Base-by-base conservation (phyloP, 2,797 vertebrate genomes). In the Neosalanx taihuensis region DNA sequence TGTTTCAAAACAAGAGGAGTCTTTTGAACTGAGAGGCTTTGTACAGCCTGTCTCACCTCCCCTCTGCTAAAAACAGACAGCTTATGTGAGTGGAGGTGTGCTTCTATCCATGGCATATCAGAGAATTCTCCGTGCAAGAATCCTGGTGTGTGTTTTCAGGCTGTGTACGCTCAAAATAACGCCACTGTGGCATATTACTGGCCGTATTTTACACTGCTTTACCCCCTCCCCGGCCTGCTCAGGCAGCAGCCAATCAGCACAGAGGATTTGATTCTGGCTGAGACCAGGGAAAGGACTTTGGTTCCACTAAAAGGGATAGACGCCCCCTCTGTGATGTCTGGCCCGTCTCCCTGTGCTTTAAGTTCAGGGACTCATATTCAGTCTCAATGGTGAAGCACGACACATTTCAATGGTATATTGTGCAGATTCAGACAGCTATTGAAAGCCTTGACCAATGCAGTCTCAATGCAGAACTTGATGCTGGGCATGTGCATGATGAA, bases 361-460 rank as follows among this genome's bases (percentile, higher is more conserved):
- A 73, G 76, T 81, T 89, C 86, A 88, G 80, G 83, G 86, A 83
- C 81, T 79, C 70, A 81, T 76, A 85, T 90, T 89, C 81, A 87
- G 66, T 76, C 64, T 75, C 60, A 60, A 72, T 73, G 72, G 75
- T 75, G 82, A 80, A 83, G 70, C 75, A 64, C 77, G 76, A 78
- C 78, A 75, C 73, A 70, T 88, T 85, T 83, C 81, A 89, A 73
- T 79, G 62, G 79, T 51, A 67, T 74, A 77, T 82, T 84, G 83
- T 85, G 76, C 73, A 82, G 77, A 77, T 76, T 84, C 78, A 83
- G 84, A 84, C 84, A 76, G 75, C 75, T 84, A 80, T 85, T 89
- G 84, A 91, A 85, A 56, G 65, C 64, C 46, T 72, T 58, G 66
- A 76, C 79, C 33, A n/a, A n/a, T 84, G 84, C 77, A 72, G 69